Percentiles rank a stretch among this genome's conserved stretches.
phyloP scores from a whole-genome alignment of 30 jellyfish, hydroid and myxozoan species.

The Pseudorhiza aurosa region DNA sequence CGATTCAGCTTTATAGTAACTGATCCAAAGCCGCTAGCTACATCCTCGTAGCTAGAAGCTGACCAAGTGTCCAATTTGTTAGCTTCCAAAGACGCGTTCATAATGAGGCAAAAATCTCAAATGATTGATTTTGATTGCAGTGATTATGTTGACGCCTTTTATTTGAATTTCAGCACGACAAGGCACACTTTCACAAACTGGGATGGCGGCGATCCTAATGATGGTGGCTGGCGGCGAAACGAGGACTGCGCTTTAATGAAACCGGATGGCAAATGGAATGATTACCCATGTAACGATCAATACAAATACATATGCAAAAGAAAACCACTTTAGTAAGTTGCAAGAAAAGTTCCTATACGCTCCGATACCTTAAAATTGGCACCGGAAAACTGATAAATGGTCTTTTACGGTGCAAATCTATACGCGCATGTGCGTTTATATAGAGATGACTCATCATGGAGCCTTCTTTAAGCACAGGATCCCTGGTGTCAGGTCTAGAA shows the following conservation, averaged over 20 bases:
- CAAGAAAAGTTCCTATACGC: no score
- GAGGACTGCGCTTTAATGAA: constrained; percentile 97
- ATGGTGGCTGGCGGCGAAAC: constrained; percentile 90
- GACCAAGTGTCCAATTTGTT: not conserved
- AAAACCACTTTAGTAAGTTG: constrained; percentile 72
- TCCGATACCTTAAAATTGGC: no score
- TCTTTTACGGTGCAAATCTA: no score
- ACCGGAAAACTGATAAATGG: no score
- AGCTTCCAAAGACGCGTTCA: not conserved
- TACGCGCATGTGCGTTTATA: no score
- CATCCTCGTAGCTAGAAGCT: not conserved
- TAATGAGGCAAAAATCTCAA: not conserved
- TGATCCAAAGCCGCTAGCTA: not conserved
- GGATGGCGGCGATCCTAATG: constrained; percentile 98
- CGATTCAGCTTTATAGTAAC: not conserved
- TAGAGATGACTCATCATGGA: not conserved
- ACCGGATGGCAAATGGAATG: constrained; percentile 99
- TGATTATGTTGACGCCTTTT: not conserved
- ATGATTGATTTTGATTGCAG: not conserved
- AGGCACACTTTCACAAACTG: constrained; percentile 75
- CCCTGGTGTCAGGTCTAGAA: no score
- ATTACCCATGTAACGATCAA: constrained; percentile 93
- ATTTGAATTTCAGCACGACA: constrained; percentile 73
- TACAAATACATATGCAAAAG: constrained; percentile 90
- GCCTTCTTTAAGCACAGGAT: no score